Evolutionary conservation across 2,113 vertebrate species (phyloP), one percentile per base, ranked within the genome.

Genomic region (Paedocypris sp.): DNA sequence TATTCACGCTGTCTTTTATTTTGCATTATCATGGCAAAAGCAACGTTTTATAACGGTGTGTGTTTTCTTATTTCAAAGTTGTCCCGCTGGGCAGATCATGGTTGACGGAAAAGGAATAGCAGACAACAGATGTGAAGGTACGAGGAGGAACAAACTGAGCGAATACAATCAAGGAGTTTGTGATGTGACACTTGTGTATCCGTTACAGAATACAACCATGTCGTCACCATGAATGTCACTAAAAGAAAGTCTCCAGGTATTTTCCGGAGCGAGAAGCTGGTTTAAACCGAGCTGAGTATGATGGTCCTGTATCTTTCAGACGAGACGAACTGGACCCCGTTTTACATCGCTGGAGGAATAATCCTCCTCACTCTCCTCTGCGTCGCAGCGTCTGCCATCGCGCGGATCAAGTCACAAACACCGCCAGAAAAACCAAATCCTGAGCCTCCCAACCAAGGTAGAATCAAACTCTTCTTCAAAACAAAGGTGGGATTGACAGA

Each of bases 81-180:
- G 85, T 56, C 64, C 66, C 6, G 2, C 35, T 36, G 29, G 77
- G 2, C 0, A 18, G 7, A 3, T 3, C 0, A 60, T 79, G 4
- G 29, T 48, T 6, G 2, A n/a, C 0, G 83, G 81, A 23, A 25
- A 73, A 23, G 56, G 38, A 3, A 15, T 52, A 2, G 68, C 8
- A 43, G 81, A 87, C 71, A 72, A 42, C 3, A 43, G 9, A 7
- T 87, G 84, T 60, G n/a, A n/a, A n/a, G n/a, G n/a, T n/a, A n/a
- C n/a, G n/a, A n/a, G n/a, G n/a, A n/a, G n/a, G n/a, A n/a, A n/a
- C n/a, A n/a, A n/a, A n/a, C n/a, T n/a, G n/a, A n/a, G n/a, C n/a
- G n/a, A n/a, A n/a, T n/a, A n/a, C n/a, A n/a, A n/a, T n/a, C n/a
- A n/a, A n/a, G n/a, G n/a, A n/a, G n/a, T n/a, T n/a, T n/a, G 33